Percentiles rank a stretch among this genome's conserved stretches.
These are phyloP conservation scores for rabbit (Oryctolagus cuniculus) DNA, from an alignment of 2,113 vertebrate genomes.

Conservation along the genomic window DNA sequence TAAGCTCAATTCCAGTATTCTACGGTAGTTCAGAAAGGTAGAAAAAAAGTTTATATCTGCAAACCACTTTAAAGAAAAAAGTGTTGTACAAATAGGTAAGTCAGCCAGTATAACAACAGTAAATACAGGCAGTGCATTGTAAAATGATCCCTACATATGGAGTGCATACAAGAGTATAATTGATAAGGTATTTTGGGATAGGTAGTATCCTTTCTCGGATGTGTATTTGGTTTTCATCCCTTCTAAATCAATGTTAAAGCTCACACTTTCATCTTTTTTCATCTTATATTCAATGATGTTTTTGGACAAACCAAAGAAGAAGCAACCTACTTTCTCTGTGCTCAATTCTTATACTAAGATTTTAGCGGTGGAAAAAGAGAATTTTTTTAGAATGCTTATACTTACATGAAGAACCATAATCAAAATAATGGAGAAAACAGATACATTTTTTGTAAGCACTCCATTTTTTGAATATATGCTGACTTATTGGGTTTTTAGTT, in stretches of 20 bases:
- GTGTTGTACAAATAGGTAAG: background rate
- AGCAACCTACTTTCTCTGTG: background rate
- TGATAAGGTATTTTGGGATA: background rate
- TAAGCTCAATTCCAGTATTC: background rate
- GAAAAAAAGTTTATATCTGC: background rate
- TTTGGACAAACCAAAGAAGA: background rate
- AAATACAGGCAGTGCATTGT: too few relatives aligned
- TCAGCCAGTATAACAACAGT: too few relatives aligned
- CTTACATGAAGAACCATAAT: background rate
- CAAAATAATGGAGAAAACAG: background rate
- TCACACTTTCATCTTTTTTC: background rate
- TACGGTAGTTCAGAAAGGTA: background rate
- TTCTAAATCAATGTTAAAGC: background rate
- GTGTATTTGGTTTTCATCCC: background rate
- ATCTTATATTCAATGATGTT: background rate
- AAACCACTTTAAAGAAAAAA: conserved; percentile 16
- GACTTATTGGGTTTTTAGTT: too few relatives aligned
- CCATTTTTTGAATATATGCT: background rate
- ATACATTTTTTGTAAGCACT: background rate
- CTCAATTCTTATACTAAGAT: background rate
- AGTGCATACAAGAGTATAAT: background rate
- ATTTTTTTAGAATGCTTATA: background rate
- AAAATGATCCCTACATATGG: background rate
- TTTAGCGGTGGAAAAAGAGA: background rate
- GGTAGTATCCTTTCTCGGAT: background rate